Evolutionary conservation across 2,888 invertebrate genomes (phyloP).

Genomic region (Megastigmus dorsalis): DNA sequence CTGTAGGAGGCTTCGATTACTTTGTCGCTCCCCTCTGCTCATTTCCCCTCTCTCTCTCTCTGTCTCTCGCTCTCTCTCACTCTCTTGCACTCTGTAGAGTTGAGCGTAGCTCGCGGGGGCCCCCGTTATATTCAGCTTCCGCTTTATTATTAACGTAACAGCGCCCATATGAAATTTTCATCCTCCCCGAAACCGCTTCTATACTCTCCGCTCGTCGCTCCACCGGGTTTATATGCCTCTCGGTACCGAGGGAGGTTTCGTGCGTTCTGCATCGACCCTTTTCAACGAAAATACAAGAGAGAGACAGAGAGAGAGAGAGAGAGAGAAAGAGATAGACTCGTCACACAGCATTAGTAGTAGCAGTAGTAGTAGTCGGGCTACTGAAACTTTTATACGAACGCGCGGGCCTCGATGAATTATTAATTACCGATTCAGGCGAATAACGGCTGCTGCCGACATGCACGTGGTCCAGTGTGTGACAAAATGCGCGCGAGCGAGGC

Average conservation of each 20-base stretch:
- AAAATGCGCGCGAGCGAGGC: no score
- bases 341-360: no score
- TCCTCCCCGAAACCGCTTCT: neutral
- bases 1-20: slow-evolving; percentile 47
- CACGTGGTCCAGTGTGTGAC: no score
- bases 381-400: no score
- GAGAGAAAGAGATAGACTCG: no score
- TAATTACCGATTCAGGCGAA: slow-evolving; percentile 40
- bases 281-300: slow-evolving; percentile 1
- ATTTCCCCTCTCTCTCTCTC: neutral
- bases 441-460: no score
- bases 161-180: slow-evolving; percentile 35
- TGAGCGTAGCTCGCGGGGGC: no score
- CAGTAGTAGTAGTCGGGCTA: no score
- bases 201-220: neutral
- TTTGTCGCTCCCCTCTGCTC: neutral
- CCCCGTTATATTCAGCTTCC: slow-evolving; percentile 28
- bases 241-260: no score
- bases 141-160: slow-evolving; percentile 51
- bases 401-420: slow-evolving; percentile 17
- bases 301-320: no score
- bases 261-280: neutral
- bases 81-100: no score
- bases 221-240: no score
- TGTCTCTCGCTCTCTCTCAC: neutral